Conservation (phyloP, 2,797 vertebrate genomes). For the Sciurus carolinensis region DNA sequence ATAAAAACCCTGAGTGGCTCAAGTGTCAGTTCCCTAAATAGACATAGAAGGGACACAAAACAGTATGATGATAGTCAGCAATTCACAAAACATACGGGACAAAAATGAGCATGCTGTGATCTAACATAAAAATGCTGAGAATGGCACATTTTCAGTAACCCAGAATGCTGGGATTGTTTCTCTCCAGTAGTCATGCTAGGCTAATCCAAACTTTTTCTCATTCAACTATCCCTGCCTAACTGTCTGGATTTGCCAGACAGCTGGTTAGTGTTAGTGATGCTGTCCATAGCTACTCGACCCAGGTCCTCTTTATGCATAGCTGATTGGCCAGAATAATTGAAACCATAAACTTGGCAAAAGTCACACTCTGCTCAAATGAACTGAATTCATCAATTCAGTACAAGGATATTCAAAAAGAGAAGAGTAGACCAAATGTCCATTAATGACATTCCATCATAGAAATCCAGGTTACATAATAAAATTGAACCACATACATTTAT, state of each 20-base stretch:
- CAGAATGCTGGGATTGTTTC: constrained; percentile 51
- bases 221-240: constrained; percentile 72
- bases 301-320: constrained; percentile 58
- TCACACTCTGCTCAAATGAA: constrained; percentile 58
- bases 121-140: constrained; percentile 51
- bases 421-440: constrained; percentile 53
- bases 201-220: constrained; percentile 63
- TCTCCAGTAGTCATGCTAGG: constrained; percentile 66
- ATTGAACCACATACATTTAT: constrained; percentile 44
- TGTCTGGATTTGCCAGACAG: constrained; percentile 74
- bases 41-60: constrained; percentile 48
- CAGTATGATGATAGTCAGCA: constrained; percentile 11
- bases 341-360: constrained; percentile 77
- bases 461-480: constrained; percentile 72
- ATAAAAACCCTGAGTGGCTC: constrained; percentile 22
- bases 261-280: constrained; percentile 80
- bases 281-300: constrained; percentile 70
- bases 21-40: constrained; percentile 54
- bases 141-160: constrained; percentile 41
- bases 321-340: constrained; percentile 76
- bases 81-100: neutral
- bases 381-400: constrained; percentile 76
- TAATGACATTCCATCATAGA: constrained; percentile 64
- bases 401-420: constrained; percentile 68
- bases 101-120: neutral